Conservation (phyloP, 1,140 invertebrate species). For the Leptopilina boulardi region DNA sequence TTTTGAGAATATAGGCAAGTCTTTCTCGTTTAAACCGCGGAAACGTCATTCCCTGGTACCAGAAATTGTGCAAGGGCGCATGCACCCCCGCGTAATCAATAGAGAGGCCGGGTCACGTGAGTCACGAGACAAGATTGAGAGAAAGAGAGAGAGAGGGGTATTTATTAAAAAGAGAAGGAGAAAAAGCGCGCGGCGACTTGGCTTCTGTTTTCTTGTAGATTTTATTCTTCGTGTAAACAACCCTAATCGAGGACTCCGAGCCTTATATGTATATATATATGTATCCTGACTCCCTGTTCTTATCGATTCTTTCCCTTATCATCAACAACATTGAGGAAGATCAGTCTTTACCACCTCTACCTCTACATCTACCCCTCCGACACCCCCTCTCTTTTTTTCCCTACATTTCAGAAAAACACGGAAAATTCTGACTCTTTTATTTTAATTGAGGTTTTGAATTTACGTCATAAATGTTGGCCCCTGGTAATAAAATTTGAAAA, state of each 20-base stretch:
- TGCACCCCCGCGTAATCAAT: slow-evolving; percentile 70
- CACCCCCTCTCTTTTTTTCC: neutral
- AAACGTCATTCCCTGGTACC: slow-evolving; percentile 49
- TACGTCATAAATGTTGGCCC: too few relatives aligned
- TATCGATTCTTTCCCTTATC: slow-evolving; percentile 33
- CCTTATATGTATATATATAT: too few relatives aligned
- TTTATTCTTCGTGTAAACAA: slow-evolving; percentile 61
- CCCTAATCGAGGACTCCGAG: slow-evolving; percentile 23
- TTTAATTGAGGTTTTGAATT: too few relatives aligned
- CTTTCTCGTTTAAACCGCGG: slow-evolving; percentile 39
- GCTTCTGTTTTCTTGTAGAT: slow-evolving; percentile 58
- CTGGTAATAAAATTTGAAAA: too few relatives aligned
- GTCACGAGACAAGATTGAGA: slow-evolving; percentile 58
- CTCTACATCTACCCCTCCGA: too few relatives aligned
- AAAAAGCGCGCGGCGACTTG: slow-evolving; percentile 37
- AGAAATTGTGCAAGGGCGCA: slow-evolving; percentile 68
- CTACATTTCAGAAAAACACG: neutral
- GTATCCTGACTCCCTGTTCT: neutral
- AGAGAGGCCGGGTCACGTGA: slow-evolving; percentile 69
- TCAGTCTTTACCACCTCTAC: neutral
- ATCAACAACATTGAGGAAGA: slow-evolving; percentile 7
- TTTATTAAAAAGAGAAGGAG: too few relatives aligned
- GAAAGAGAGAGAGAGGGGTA: slow-evolving; percentile 47
- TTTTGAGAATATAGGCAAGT: slow-evolving; percentile 49
- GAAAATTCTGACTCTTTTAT: too few relatives aligned